Percentiles rank a stretch among this genome's conserved stretches.
Evolutionary conservation across 53 echinoderm and acorn worm genomes (phyloP).

Genomic region (Echinometra lucunter): DNA sequence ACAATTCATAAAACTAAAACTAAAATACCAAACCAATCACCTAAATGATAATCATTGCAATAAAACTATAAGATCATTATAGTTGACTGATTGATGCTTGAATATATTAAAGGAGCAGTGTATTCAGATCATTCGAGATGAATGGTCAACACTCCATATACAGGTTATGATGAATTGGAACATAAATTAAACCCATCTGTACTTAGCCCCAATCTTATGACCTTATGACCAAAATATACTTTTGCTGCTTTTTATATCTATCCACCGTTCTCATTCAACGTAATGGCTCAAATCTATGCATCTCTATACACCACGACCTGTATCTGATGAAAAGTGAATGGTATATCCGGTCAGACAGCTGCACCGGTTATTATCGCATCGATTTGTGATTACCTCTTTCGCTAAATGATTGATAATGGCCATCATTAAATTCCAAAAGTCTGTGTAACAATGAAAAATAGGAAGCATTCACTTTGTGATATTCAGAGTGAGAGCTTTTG

Average conservation of each 20-base stretch:
- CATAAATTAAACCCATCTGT: background rate
- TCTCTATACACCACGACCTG: background rate
- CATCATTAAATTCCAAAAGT: constrained; percentile 37
- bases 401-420: background rate
- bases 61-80: background rate
- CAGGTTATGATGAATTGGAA: background rate
- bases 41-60: too few species aligned
- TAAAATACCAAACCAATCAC: too few species aligned
- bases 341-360: constrained; percentile 45
- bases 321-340: constrained; percentile 21
- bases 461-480: background rate
- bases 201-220: background rate
- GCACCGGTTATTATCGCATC: constrained; percentile 46
- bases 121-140: background rate
- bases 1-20: too few species aligned
- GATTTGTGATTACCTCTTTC: background rate
- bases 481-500: background rate
- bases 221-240: background rate
- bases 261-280: background rate
- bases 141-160: background rate
- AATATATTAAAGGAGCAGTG: background rate
- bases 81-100: background rate
- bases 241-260: background rate
- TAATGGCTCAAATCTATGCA: background rate
- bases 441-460: background rate